phyloP scores from a whole-genome alignment of 2,888 invertebrate genomes.

The Chymomyza fuscimana region DNA sequence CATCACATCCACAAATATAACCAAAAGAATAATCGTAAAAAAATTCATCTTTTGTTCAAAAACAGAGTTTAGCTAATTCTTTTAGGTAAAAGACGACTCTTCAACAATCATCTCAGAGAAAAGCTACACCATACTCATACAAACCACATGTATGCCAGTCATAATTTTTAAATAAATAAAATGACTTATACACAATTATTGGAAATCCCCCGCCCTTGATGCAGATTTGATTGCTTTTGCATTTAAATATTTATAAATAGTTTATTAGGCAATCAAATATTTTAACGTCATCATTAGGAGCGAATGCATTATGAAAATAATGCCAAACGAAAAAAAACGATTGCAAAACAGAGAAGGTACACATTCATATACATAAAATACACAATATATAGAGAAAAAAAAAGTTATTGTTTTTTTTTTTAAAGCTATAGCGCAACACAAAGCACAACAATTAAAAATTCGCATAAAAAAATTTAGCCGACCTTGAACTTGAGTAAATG shows the following conservation, averaged over 20 bases:
- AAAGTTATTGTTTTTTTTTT: slow-evolving; percentile 18
- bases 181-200: not conserved
- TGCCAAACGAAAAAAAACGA: not conserved
- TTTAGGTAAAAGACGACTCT: too few relatives aligned
- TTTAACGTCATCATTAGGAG: not conserved
- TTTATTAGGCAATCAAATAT: not conserved
- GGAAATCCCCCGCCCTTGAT: not conserved
- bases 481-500: slow-evolving; percentile 67
- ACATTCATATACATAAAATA: not conserved
- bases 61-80: too few relatives aligned
- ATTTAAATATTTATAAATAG: not conserved
- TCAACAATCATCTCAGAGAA: too few relatives aligned
- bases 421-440: not conserved
- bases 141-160: not conserved
- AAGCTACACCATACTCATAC: not conserved
- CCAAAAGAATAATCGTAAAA: too few relatives aligned
- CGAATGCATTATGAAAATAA: not conserved
- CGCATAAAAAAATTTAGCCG: slow-evolving; percentile 51
- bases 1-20: too few relatives aligned
- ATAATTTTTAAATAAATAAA: not conserved
- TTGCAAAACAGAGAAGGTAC: not conserved
- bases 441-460: slow-evolving; percentile 21
- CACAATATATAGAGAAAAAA: slow-evolving; percentile 17
- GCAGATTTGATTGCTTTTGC: not conserved
- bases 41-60: too few relatives aligned